Percentiles rank a stretch among this genome's conserved stretches.
phyloP scores from a whole-genome alignment of 2,113 vertebrate genomes.

The Himantopus leucocephalus region DNA sequence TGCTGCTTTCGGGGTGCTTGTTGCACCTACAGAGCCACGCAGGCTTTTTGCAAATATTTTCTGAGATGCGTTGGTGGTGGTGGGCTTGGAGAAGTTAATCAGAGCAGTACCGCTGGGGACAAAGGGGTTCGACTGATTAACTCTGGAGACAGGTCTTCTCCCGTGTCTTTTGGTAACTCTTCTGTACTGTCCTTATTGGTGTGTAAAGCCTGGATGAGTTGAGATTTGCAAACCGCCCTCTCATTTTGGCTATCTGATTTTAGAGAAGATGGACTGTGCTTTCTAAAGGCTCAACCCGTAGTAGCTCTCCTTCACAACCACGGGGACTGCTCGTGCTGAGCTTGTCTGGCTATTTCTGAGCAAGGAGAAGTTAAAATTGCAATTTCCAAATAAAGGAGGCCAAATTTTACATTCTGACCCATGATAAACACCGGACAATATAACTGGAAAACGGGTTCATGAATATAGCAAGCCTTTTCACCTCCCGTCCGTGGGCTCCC shows the following conservation, averaged over 20 bases:
- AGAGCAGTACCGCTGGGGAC: not conserved
- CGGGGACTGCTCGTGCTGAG: accelerated
- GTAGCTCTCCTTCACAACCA: not conserved
- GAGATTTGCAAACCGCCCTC: not conserved
- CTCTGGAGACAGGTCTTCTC: not conserved
- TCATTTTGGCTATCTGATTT: not conserved
- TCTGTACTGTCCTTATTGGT: not conserved
- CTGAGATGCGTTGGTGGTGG: not conserved
- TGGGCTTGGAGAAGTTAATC: not conserved
- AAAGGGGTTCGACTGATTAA: not conserved
- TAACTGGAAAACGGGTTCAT: not conserved
- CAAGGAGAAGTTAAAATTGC: not conserved
- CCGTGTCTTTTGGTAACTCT: not conserved
- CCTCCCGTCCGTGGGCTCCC: not conserved
- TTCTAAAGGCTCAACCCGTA: not conserved
- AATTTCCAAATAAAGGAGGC: not conserved
- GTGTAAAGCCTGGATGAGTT: not conserved
- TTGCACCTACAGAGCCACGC: not conserved
- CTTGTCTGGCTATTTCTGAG: not conserved
- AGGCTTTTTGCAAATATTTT: not conserved
- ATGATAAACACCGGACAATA: not conserved
- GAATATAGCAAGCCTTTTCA: not conserved
- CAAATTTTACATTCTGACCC: not conserved
- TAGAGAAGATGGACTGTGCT: not conserved
- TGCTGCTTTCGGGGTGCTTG: not conserved